Percentiles rank a stretch among this genome's conserved stretches.
These are phyloP conservation scores for Cyrtonyx montezumae DNA, from an alignment of 2,113 vertebrate genomes.

Conservation along the genomic window DNA sequence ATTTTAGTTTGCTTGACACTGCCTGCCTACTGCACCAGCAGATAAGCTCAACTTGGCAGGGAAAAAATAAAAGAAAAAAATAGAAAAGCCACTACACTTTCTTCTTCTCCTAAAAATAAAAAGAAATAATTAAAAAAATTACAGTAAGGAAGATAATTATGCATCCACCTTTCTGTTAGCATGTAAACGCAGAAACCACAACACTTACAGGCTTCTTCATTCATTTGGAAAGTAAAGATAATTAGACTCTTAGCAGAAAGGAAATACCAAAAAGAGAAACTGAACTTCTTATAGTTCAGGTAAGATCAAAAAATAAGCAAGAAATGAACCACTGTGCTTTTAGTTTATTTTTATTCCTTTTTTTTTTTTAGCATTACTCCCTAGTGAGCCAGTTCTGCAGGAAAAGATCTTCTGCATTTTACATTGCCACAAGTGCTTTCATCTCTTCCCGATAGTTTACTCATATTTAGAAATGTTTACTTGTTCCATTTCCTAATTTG, in stretches of 20 bases:
- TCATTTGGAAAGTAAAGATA: not conserved
- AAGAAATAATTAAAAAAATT: not conserved
- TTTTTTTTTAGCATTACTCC: not conserved
- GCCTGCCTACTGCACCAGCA: not conserved
- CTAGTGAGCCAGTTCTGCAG: not conserved
- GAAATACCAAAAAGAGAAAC: not conserved
- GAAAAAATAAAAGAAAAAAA: not conserved
- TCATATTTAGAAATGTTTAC: not conserved
- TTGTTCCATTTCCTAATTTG: not conserved
- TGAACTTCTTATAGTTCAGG: not conserved
- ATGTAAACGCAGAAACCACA: not conserved
- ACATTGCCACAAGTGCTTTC: not conserved
- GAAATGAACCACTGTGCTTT: not conserved
- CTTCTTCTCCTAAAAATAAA: not conserved
- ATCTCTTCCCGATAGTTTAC: not conserved
- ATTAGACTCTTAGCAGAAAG: not conserved
- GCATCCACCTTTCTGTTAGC: not conserved
- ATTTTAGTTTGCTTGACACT: not conserved
- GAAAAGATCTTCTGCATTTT: not conserved
- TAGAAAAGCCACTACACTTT: not conserved
- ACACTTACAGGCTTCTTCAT: accelerated
- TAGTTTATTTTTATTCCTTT: not conserved
- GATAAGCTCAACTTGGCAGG: not conserved
- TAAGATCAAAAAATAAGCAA: slow-evolving; percentile 25
- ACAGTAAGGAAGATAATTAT: not conserved